phyloP scores from a whole-genome alignment of 2,888 invertebrate species.

The Belgica antarctica region DNA sequence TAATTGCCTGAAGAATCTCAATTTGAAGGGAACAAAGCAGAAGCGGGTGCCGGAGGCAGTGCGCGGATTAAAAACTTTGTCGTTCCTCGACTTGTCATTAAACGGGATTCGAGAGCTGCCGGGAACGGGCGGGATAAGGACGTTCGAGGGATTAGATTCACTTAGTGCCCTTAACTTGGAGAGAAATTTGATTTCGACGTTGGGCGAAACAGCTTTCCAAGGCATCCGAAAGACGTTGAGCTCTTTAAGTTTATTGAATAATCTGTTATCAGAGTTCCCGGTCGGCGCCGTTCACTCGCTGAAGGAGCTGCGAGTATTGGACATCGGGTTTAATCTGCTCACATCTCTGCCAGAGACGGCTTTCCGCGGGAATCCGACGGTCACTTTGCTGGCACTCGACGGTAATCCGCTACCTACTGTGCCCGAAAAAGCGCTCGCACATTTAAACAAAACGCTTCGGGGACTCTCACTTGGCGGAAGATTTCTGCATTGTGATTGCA shows the following conservation, averaged over 20 bases:
- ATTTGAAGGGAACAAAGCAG: slow-evolving; percentile 82
- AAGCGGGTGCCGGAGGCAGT: slow-evolving; percentile 77
- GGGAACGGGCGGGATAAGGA: slow-evolving; percentile 64
- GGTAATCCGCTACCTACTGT: slow-evolving; percentile 86
- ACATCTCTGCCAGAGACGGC: slow-evolving; percentile 77
- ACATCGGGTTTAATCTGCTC: slow-evolving; percentile 87
- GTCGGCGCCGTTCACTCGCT: slow-evolving; percentile 74
- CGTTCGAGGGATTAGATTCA: slow-evolving; percentile 75
- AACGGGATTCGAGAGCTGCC: slow-evolving; percentile 81
- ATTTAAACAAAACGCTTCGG: slow-evolving; percentile 76
- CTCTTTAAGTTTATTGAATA: slow-evolving; percentile 84
- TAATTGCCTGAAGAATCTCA: slow-evolving; percentile 78
- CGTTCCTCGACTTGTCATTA: slow-evolving; percentile 85
- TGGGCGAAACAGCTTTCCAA: slow-evolving; percentile 72
- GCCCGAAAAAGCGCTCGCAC: slow-evolving; percentile 72
- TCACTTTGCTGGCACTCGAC: slow-evolving; percentile 83
- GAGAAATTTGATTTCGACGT: slow-evolving; percentile 76
- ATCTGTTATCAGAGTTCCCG: slow-evolving; percentile 83
- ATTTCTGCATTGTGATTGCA: slow-evolving; percentile 85
- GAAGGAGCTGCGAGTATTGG: slow-evolving; percentile 79
- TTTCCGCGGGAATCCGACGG: slow-evolving; percentile 76
- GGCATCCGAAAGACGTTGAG: slow-evolving; percentile 80
- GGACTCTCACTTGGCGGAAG: slow-evolving; percentile 85
- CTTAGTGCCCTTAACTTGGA: slow-evolving; percentile 85
- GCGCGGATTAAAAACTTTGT: slow-evolving; percentile 71